Evolutionary conservation across 2,888 invertebrate species (phyloP).

Genomic region (Muschampia plurimacula): DNA sequence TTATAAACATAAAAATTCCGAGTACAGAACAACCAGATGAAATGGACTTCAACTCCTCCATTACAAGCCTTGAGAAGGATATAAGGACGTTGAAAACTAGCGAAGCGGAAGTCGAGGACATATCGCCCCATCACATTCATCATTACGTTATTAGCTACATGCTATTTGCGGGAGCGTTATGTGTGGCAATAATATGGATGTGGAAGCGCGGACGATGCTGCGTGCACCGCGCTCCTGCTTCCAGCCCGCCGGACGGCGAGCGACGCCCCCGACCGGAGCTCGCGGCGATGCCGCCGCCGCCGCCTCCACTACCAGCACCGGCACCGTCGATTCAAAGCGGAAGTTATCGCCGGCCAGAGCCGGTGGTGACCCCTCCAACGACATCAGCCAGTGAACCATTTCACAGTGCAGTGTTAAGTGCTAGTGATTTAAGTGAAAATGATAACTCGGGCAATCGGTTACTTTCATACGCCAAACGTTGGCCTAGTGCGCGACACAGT

Average conservation of each 20-base stretch:
- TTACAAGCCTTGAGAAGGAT: background rate
- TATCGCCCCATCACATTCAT: background rate
- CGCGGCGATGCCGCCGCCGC: background rate
- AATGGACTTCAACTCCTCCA: background rate
- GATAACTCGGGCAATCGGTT: background rate
- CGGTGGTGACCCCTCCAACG: no score
- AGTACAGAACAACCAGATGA: background rate
- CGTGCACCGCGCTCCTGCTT: background rate
- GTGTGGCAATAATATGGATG: background rate
- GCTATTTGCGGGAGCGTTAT: background rate
- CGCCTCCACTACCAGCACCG: background rate
- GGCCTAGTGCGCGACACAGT: background rate
- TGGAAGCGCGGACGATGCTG: background rate
- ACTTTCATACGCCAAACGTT: background rate
- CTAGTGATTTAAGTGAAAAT: background rate
- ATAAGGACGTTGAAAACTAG: background rate
- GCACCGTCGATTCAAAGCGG: no score
- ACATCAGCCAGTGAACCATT: background rate
- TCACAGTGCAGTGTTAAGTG: background rate
- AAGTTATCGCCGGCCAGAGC: no score
- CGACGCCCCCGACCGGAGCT: background rate
- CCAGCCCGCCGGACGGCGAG: background rate
- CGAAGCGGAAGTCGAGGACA: background rate
- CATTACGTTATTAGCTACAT: background rate
- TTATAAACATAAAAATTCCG: conserved; percentile 23